Percentiles rank a stretch among this genome's conserved stretches.
phyloP scores from a whole-genome alignment of 2,113 vertebrate species.

The Sinocyclocheilus maitianheensis region DNA sequence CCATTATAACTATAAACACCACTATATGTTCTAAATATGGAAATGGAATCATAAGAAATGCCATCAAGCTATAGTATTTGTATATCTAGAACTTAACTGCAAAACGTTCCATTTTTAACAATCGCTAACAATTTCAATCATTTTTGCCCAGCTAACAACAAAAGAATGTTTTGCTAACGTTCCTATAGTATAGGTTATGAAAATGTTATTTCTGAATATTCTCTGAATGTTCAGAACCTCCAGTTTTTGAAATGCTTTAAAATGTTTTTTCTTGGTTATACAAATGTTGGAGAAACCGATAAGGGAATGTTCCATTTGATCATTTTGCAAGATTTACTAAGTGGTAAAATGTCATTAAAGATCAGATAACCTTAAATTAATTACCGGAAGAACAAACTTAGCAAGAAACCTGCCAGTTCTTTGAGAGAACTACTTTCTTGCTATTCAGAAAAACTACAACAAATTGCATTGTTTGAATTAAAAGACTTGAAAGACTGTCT shows the following conservation, averaged over 20 bases:
- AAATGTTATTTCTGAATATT: background rate
- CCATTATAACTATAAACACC: background rate
- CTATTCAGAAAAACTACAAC: background rate
- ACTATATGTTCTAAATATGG: background rate
- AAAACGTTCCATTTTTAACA: background rate
- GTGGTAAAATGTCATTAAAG: background rate
- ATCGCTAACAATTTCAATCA: background rate
- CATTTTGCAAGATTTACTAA: background rate
- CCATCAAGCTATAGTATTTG: background rate
- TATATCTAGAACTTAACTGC: background rate
- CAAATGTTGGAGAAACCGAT: background rate
- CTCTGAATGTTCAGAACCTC: background rate
- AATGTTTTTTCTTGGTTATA: background rate
- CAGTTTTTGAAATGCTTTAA: background rate
- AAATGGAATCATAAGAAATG: background rate
- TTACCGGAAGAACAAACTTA: too few species aligned
- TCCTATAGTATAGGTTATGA: background rate
- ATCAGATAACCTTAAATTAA: background rate
- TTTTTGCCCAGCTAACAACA: background rate
- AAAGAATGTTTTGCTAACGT: background rate
- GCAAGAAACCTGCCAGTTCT: too few species aligned
- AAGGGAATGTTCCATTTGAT: background rate
- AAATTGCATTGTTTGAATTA: background rate
- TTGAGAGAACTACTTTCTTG: background rate
- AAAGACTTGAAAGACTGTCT: too few species aligned